Percentiles rank a stretch among this genome's conserved stretches.
phyloP scores from a whole-genome alignment of 1,140 invertebrate genomes.

The Antheraea mylitta region DNA sequence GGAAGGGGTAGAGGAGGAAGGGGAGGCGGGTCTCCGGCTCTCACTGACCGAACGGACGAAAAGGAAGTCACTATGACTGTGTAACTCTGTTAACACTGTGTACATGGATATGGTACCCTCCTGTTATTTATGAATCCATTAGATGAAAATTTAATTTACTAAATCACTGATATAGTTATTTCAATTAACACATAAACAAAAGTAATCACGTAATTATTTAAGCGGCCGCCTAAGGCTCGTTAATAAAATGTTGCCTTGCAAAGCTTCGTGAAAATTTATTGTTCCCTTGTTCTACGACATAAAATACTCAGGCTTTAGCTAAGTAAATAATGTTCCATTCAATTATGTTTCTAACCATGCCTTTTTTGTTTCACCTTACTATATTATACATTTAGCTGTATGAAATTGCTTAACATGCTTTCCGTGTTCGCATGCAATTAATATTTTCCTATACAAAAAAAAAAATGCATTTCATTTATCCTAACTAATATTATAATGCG shows the following conservation, averaged over 20 bases:
- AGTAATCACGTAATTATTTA: conserved; percentile 60
- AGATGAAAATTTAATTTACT: too few relatives aligned
- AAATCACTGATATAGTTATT: neutral
- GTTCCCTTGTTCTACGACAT: conserved; percentile 34
- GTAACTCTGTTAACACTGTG: too few relatives aligned
- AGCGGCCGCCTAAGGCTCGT: conserved; percentile 29
- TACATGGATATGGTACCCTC: too few relatives aligned
- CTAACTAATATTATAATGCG: too few relatives aligned
- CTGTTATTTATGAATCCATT: too few relatives aligned
- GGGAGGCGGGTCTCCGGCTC: too few relatives aligned
- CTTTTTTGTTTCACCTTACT: neutral
- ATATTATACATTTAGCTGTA: neutral
- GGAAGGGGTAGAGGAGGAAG: too few relatives aligned
- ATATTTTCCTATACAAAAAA: neutral
- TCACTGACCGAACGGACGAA: too few relatives aligned
- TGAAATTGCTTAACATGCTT: neutral
- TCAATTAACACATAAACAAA: conserved; percentile 39
- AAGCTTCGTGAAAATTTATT: conserved; percentile 52
- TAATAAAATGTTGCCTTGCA: conserved; percentile 37
- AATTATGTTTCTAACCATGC: conserved; percentile 28
- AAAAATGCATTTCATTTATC: neutral
- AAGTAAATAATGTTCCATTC: conserved; percentile 45
- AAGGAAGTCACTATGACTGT: too few relatives aligned
- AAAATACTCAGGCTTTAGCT: conserved; percentile 43
- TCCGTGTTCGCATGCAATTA: neutral